Base-by-base conservation (phyloP, 2,888 invertebrate species). In the Perizoma affinitatum region DNA sequence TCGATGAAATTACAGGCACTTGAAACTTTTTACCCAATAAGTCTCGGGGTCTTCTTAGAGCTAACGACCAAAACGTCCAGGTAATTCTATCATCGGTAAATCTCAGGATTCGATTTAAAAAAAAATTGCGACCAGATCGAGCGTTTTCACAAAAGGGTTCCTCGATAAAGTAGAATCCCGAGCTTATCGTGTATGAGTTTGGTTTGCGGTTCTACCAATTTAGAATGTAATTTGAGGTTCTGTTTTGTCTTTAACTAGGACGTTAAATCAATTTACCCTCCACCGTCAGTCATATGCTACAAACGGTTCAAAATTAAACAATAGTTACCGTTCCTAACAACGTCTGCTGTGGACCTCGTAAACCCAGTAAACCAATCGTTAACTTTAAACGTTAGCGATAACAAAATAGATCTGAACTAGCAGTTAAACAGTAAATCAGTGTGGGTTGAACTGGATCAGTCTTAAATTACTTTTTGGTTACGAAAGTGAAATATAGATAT, bases 281-380 rank as follows among this genome's bases (percentile, higher is more conserved):
- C 45, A 45, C 40, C n/a, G 51, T 11, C 33, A 51, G 5, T 8
- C n/a, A 5, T 38, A 42, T 22, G 4, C 8, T 9, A n/a, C 34
- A 9, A 40, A 33, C 3, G 44, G 43, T 40, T 50, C 44, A 58
- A 64, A 52, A 3, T 34, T n/a, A 61, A 60, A 65, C 65, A 65
- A 60, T 49, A 41, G 41, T 45, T 11, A 49, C 47, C 41, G 48
- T 55, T 48, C 10, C 63, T 53, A 61, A 57, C 55, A 54, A 36
- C 59, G 55, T 67, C 61, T 52, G 51, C 61, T 53, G 54, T 58
- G 52, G 54, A 56, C 22, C 22, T 61, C 58, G 56, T 66, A 64
- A 68, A 68, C 68, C 67, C 42, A 66, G 59, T 63, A 9, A 48
- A 64, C 45, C 57, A 11, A 57, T 65, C 66, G 68, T 68, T 68